Percentiles rank a stretch among this genome's conserved stretches.
These are phyloP conservation scores for Bradypodion ventrale DNA, from an alignment of 2,797 vertebrate species.

Conservation along the genomic window DNA sequence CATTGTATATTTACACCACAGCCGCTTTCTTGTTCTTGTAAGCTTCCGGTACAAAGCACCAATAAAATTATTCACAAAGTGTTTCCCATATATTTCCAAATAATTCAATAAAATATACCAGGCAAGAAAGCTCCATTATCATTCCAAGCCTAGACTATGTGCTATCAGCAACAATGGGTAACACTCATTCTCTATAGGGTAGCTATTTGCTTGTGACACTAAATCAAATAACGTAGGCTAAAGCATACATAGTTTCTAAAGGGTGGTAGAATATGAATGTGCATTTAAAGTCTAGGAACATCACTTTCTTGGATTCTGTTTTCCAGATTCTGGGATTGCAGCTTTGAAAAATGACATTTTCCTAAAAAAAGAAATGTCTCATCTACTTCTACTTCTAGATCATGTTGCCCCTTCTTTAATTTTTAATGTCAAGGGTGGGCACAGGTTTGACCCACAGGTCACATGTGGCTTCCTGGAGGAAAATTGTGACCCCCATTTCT, in stretches of 20 bases:
- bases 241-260: background rate
- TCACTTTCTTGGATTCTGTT: background rate
- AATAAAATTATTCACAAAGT: background rate
- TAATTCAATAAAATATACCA: background rate
- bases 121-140: background rate
- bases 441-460: too few relatives aligned
- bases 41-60: too few relatives aligned
- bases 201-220: background rate
- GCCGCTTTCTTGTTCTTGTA: too few relatives aligned
- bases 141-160: too few relatives aligned
- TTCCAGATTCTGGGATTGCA: background rate
- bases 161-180: background rate
- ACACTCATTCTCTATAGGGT: background rate
- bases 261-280: background rate
- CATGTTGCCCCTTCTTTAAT: too few relatives aligned
- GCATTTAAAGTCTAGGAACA: background rate
- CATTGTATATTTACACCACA: too few relatives aligned
- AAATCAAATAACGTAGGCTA: background rate
- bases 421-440: too few relatives aligned
- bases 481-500: too few relatives aligned
- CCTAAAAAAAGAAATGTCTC: too few relatives aligned
- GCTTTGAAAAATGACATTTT: background rate
- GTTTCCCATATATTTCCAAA: background rate
- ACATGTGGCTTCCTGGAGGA: too few relatives aligned
- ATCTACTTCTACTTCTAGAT: too few relatives aligned